phyloP scores from a whole-genome alignment of 1,140 invertebrate genomes.

The Zophobas atratus region DNA sequence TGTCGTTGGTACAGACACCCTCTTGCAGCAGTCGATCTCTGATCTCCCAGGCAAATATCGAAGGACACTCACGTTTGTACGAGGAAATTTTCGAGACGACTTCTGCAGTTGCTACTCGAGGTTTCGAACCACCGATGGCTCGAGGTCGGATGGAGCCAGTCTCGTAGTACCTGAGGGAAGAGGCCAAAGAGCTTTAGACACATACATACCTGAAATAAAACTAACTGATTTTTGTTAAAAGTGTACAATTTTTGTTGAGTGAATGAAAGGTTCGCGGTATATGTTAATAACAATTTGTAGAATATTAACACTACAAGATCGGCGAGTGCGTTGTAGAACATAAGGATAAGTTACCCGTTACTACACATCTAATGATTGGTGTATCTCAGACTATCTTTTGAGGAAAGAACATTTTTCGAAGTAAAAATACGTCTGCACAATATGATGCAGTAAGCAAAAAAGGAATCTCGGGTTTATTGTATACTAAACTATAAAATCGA shows the following conservation, averaged over 20 bases:
- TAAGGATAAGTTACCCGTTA: no score
- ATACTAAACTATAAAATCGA: no score
- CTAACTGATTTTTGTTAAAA: conserved; percentile 22
- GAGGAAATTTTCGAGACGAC: conserved; percentile 96
- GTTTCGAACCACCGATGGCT: conserved; percentile 96
- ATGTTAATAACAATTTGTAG: no score
- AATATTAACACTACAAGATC: no score
- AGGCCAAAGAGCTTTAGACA: conserved; percentile 49
- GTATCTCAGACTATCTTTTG: no score
- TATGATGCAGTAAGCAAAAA: no score
- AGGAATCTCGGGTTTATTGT: no score
- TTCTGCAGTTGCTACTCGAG: conserved; percentile 94
- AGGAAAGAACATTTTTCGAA: no score
- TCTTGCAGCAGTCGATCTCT: conserved; percentile 95
- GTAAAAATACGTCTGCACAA: no score
- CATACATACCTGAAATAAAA: conserved; percentile 51
- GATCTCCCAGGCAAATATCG: conserved; percentile 99
- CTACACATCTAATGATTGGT: no score
- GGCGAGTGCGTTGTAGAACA: no score
- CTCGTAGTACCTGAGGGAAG: conserved; percentile 90
- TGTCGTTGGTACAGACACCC: conserved; percentile 98
- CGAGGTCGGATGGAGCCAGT: conserved; percentile 97
- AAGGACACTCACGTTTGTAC: conserved; percentile 97
- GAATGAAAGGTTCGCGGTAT: no score
- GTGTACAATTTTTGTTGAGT: conserved; percentile 3